phyloP scores from a whole-genome alignment of 2,888 invertebrate genomes.

The Drosophila dives region DNA sequence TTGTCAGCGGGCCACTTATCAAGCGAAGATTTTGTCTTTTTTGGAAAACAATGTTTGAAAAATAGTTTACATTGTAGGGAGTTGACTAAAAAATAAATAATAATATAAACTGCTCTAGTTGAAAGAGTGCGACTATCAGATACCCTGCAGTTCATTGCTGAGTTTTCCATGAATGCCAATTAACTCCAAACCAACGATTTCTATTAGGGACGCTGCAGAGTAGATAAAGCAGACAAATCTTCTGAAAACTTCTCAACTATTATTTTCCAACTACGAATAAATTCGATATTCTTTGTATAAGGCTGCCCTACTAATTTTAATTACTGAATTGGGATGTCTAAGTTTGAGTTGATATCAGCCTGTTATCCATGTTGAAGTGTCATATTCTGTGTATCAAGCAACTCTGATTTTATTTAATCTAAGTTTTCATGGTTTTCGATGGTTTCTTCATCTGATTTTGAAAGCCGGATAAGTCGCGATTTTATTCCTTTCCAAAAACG shows the following conservation, averaged over 20 bases:
- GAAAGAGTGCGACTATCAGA: neutral
- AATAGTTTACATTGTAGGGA: constrained; percentile 49
- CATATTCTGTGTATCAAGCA: neutral
- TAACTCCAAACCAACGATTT: neutral
- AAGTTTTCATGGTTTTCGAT: neutral
- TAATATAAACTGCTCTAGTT: neutral
- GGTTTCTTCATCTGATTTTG: neutral
- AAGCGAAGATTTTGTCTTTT: neutral
- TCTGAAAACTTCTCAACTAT: constrained; percentile 10
- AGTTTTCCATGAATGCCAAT: neutral
- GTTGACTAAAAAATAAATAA: constrained; percentile 10
- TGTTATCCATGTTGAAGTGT: neutral
- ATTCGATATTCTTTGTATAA: constrained; percentile 2
- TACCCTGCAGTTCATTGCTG: neutral
- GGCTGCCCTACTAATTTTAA: neutral
- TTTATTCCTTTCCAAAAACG: too few species aligned
- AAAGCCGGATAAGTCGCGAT: neutral
- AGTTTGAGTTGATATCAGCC: neutral
- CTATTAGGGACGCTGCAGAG: neutral
- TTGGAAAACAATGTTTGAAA: constrained; percentile 40
- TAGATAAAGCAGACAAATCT: neutral
- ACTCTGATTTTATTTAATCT: neutral
- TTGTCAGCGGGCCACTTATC: constrained; percentile 12
- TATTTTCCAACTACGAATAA: constrained; percentile 2
- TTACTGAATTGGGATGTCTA: neutral